These are phyloP conservation scores for Stichodactyla helianthus DNA, from an alignment of 64 coral and sea anemone genomes.

Conservation along the genomic window DNA sequence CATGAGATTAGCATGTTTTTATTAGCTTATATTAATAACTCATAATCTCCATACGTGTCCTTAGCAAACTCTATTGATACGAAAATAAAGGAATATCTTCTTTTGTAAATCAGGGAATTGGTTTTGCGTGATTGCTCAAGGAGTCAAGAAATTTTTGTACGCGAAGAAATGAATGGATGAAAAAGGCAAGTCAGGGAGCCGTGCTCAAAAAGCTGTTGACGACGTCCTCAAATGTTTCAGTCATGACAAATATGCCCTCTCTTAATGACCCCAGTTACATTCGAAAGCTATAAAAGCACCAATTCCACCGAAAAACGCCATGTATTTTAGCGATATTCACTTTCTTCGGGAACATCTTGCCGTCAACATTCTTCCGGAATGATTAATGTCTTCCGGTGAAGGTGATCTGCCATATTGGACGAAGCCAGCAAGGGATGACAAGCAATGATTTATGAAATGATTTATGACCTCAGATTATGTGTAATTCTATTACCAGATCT, in stretches of 20 bases:
- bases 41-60: neutral
- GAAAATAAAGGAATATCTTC: too few species aligned
- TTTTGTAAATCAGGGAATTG: too few species aligned
- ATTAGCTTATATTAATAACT: neutral
- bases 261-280: constrained; percentile 5
- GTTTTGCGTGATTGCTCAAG: too few species aligned
- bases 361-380: constrained; percentile 8
- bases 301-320: neutral
- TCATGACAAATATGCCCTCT: neutral
- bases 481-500: constrained; percentile 15
- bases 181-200: too few species aligned
- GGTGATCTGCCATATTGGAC: neutral
- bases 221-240: neutral
- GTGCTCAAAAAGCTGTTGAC: neutral
- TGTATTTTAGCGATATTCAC: neutral
- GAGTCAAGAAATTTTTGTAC: too few species aligned
- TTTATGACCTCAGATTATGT: neutral
- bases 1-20: neutral
- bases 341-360: neutral
- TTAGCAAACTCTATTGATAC: too few species aligned
- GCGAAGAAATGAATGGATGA: too few species aligned
- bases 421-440: constrained; percentile 4
- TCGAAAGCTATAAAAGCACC: neutral
- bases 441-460: neutral
- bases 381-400: constrained; percentile 25